Evolutionary conservation across 2,797 vertebrate genomes (phyloP).

Genomic region (Pterois miles): DNA sequence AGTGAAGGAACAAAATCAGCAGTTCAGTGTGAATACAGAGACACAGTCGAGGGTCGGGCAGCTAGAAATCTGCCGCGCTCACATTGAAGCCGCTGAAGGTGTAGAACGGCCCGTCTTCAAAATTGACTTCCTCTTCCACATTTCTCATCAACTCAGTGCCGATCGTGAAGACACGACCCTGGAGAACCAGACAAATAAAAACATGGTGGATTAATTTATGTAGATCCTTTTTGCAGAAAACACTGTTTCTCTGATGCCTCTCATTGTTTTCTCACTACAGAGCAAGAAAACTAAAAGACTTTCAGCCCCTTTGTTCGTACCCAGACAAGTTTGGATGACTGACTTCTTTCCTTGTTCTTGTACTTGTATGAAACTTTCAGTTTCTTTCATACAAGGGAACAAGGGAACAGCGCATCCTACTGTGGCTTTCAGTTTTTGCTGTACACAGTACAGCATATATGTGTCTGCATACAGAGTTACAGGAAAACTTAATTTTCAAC

Average conservation of each 20-base stretch:
- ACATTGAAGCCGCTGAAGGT: slow-evolving; percentile 80
- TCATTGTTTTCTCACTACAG: not conserved
- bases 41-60: not conserved
- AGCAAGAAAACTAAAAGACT: not conserved
- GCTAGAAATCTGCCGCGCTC: slow-evolving; percentile 35
- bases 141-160: slow-evolving; percentile 82
- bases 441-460: not conserved
- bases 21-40: not conserved
- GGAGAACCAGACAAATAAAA: slow-evolving; percentile 1
- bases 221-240: not conserved
- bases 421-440: not conserved
- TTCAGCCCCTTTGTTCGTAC: too few species aligned
- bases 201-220: not conserved
- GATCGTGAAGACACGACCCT: slow-evolving; percentile 77
- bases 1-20: slow-evolving; percentile 22
- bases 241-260: not conserved
- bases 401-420: not conserved
- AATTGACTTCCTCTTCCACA: slow-evolving; percentile 76
- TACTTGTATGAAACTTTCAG: not conserved
- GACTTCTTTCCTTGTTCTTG: not conserved
- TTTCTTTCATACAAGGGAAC: too few species aligned
- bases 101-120: slow-evolving; percentile 63
- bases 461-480: not conserved
- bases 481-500: too few species aligned
- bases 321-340: not conserved